Percentiles rank a stretch among this genome's conserved stretches.
Evolutionary conservation across 2,797 vertebrate species (phyloP).

Genomic region (Cheracebus regulus): DNA sequence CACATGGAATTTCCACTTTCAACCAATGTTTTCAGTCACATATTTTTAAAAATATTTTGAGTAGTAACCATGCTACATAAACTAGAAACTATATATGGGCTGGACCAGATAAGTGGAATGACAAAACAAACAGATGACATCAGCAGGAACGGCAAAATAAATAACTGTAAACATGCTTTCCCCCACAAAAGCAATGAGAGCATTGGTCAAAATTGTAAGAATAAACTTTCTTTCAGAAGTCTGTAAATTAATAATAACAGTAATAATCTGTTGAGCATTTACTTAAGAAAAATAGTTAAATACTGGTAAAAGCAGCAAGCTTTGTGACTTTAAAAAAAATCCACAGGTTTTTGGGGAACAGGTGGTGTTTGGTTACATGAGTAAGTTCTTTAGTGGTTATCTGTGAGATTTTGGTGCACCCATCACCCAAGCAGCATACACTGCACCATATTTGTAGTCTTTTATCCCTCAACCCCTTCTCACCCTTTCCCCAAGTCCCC

Average conservation of each 20-base stretch:
- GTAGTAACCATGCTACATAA: not conserved
- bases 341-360: not conserved
- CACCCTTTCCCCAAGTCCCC: not conserved
- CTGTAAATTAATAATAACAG: not conserved
- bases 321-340: not conserved
- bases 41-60: not conserved
- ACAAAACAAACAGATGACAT: not conserved
- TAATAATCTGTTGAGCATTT: not conserved
- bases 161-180: not conserved
- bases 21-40: not conserved
- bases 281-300: constrained; percentile 18
- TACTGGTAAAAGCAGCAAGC: not conserved
- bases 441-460: not conserved
- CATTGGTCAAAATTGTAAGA: not conserved
- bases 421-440: not conserved
- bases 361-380: not conserved
- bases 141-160: not conserved
- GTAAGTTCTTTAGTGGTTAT: not conserved
- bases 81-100: not conserved
- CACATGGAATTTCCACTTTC: not conserved
- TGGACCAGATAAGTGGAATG: not conserved
- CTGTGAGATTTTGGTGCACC: not conserved
- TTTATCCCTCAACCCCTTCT: not conserved
- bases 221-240: not conserved
- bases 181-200: not conserved